A percentile compares a stretch with the other conserved stretches of the same genome.
phyloP scores from a whole-genome alignment of 2,797 vertebrate species.

The Myripristis jacobus region DNA sequence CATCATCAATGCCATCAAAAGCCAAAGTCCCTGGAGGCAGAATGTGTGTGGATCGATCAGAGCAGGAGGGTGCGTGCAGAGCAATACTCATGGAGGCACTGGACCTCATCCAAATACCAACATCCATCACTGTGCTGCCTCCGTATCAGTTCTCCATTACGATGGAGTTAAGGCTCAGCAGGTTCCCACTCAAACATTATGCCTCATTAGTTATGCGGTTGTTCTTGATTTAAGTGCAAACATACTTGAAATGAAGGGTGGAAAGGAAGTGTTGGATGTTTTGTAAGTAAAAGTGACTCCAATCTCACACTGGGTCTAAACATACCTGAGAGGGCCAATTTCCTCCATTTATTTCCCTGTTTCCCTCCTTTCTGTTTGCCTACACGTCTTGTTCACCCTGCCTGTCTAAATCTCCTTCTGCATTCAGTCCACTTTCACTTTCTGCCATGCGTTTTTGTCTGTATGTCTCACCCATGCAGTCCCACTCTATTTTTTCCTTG shows the following conservation, averaged over 20 bases:
- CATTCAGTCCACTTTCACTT: background rate
- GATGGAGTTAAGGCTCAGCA: constrained; percentile 59
- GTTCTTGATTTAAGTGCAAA: constrained; percentile 42
- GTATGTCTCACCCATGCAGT: background rate
- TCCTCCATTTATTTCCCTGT: constrained; percentile 10
- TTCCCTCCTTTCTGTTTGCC: background rate
- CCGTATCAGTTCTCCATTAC: constrained; percentile 64
- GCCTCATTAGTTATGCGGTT: constrained; percentile 35
- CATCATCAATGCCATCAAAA: constrained; percentile 70
- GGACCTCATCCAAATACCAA: constrained; percentile 61
- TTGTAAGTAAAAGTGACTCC: constrained; percentile 21
- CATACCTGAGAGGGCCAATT: background rate
- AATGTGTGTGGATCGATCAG: constrained; percentile 63
- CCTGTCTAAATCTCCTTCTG: background rate
- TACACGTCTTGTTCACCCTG: background rate
- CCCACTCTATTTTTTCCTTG: background rate
- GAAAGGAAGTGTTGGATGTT: constrained; percentile 19
- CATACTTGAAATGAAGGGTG: constrained; percentile 7
- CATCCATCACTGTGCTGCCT: constrained; percentile 60
- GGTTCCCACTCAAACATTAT: constrained; percentile 38
- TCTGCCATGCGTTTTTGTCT: background rate
- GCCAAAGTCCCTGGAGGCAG: constrained; percentile 36
- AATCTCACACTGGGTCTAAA: background rate
- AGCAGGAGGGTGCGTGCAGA: constrained; percentile 34
- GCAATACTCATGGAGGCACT: constrained; percentile 45